phyloP scores from a whole-genome alignment of 2,113 vertebrate genomes.

The Clinocottus analis region DNA sequence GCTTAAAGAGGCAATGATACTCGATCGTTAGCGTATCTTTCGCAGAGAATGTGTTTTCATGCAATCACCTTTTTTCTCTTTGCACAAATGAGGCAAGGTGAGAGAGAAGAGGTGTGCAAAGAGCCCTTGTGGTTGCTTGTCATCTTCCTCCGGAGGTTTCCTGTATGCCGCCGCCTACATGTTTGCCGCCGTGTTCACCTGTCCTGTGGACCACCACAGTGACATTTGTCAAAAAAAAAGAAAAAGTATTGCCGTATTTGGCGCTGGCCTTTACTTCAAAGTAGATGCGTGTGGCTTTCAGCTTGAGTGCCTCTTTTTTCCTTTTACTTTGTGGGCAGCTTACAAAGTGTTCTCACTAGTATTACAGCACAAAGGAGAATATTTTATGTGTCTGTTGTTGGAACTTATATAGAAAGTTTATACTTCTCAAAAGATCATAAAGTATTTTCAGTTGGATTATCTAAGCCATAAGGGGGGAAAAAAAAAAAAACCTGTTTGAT shows the following conservation, averaged over 20 bases:
- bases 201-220: constrained; percentile 66
- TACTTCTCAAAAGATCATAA: too few relatives aligned
- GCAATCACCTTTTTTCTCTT: constrained; percentile 57
- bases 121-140: constrained; percentile 61
- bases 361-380: background rate
- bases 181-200: constrained; percentile 69
- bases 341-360: background rate
- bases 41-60: background rate
- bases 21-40: background rate
- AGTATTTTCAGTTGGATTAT: background rate
- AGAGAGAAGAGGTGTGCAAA: constrained; percentile 68
- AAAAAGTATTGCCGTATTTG: constrained; percentile 22
- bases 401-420: background rate
- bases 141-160: constrained; percentile 73
- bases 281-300: background rate
- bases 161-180: constrained; percentile 67
- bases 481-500: background rate
- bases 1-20: background rate
- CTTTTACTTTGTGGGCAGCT: background rate
- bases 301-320: background rate
- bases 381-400: background rate
- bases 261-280: constrained; percentile 32
- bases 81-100: constrained; percentile 66
- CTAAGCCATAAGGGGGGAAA: background rate
- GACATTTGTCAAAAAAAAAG: constrained; percentile 39